These are phyloP conservation scores for Notoglanidium macrostoma DNA, from an alignment of 2,797 vertebrate genomes.

Conservation along the genomic window DNA sequence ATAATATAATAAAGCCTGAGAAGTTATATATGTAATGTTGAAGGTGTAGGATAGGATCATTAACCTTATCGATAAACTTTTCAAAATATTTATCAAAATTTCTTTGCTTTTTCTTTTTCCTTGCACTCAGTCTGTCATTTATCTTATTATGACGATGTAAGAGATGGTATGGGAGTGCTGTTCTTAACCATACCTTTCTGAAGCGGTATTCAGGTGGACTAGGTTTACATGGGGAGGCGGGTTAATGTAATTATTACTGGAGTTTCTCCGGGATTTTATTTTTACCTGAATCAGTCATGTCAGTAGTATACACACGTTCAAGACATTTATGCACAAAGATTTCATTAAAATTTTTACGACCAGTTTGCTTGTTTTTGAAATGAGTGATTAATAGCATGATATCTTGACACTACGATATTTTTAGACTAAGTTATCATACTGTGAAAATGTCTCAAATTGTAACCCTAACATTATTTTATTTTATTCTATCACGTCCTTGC, in stretches of 20 bases:
- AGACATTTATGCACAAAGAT: not conserved
- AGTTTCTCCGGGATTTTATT: not conserved
- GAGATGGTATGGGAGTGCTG: not conserved
- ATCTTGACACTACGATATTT: not conserved
- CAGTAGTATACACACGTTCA: not conserved
- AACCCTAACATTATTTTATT: not conserved
- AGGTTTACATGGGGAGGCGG: not conserved
- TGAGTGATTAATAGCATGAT: not conserved
- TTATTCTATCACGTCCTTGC: not conserved
- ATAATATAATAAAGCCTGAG: not conserved
- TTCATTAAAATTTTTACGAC: not conserved
- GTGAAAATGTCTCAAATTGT: not conserved
- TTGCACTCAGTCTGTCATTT: not conserved
- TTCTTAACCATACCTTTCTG: not conserved
- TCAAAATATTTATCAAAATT: not conserved
- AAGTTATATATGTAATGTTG: too few relatives aligned
- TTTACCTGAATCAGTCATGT: not conserved
- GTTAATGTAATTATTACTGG: not conserved
- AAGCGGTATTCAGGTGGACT: not conserved
- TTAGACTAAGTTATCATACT: not conserved
- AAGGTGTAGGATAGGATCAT: not conserved
- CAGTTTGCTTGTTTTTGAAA: not conserved
- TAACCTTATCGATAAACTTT: not conserved
- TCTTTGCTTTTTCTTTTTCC: not conserved
- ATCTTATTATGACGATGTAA: not conserved